A percentile compares a stretch with the other conserved stretches of the same genome.
Conservation (phyloP, 2,113 vertebrate species). For the Eupsittula cactorum region DNA sequence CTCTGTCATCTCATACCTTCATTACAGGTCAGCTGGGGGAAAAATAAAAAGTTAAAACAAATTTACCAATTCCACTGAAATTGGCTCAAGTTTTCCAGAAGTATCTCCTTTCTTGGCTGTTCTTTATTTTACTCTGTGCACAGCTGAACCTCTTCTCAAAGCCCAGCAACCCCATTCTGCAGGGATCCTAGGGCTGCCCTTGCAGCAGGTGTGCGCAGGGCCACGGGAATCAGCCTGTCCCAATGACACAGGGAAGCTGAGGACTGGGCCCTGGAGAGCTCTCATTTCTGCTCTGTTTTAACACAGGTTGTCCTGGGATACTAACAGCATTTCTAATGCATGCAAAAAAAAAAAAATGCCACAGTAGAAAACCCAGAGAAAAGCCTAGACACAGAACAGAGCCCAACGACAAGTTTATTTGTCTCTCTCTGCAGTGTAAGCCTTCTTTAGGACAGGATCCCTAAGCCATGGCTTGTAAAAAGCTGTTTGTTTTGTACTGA, state of each 20-base stretch:
- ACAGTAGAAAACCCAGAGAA: neutral
- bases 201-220: neutral
- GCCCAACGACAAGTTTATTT: constrained; percentile 49
- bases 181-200: accelerated
- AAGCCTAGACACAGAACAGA: constrained; percentile 9
- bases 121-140: neutral
- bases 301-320: constrained; percentile 74
- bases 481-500: constrained; percentile 76
- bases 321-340: constrained; percentile 52
- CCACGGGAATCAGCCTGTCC: neutral
- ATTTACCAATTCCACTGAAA: neutral
- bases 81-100: neutral
- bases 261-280: neutral
- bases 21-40: neutral
- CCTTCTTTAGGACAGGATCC: constrained; percentile 65
- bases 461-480: constrained; percentile 72
- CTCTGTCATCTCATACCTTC: neutral
- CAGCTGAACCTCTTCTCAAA: neutral
- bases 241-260: neutral
- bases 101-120: neutral
- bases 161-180: accelerated
- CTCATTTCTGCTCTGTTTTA: neutral
- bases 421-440: constrained; percentile 12
- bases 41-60: neutral
- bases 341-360: neutral